These are phyloP conservation scores for Oceanodroma leucorhoa DNA, from an alignment of 2,797 vertebrate species.

Conservation along the genomic window DNA sequence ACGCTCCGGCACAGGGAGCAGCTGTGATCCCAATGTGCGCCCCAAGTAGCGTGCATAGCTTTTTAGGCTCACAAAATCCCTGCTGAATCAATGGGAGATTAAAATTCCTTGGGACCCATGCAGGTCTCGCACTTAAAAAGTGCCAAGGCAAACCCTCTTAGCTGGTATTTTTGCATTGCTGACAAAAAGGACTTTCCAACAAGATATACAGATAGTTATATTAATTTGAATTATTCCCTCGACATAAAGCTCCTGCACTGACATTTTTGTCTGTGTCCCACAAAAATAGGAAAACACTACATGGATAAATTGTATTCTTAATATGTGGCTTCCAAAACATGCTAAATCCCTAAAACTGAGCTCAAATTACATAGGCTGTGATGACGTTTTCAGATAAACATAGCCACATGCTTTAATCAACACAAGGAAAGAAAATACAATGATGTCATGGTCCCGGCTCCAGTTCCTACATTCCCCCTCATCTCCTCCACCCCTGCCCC, in stretches of 20 bases:
- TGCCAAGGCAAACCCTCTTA: neutral
- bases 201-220: neutral
- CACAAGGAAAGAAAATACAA: constrained; percentile 21
- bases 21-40: rapidly evolving
- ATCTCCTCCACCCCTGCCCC: neutral
- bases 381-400: constrained; percentile 56
- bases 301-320: neutral
- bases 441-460: neutral
- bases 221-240: neutral
- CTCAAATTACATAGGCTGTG: neutral
- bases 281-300: neutral
- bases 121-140: neutral
- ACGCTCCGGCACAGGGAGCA: rapidly evolving
- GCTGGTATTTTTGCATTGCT: neutral
- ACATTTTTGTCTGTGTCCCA: neutral
- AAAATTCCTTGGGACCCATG: neutral
- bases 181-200: neutral
- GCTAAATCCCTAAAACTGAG: constrained; percentile 8
- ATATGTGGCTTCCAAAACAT: constrained; percentile 21
- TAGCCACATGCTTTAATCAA: neutral
- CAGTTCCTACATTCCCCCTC: neutral
- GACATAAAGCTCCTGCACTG: neutral
- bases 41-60: rapidly evolving
- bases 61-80: neutral
- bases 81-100: neutral